Conservation (phyloP, 2,888 invertebrate genomes). For the Drosophila kanekoi region DNA sequence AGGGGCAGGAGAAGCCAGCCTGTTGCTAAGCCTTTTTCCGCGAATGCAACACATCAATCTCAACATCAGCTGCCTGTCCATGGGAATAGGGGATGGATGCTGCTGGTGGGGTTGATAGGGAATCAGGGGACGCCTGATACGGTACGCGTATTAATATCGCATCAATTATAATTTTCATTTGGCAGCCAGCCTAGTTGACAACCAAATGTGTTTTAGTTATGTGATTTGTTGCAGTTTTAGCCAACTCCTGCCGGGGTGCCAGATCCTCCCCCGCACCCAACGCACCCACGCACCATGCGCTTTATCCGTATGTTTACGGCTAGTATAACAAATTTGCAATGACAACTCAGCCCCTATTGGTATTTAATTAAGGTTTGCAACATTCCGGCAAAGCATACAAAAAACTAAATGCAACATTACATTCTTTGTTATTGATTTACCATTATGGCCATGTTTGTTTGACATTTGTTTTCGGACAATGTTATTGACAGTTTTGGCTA, state of each 20-base stretch:
- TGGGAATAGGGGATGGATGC: neutral
- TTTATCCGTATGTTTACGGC: neutral
- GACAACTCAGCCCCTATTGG: constrained; percentile 45
- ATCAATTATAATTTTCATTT: constrained; percentile 78
- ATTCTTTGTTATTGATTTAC: constrained; percentile 65
- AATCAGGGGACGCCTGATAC: constrained; percentile 13
- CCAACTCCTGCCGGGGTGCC: no score
- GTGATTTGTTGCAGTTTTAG: constrained; percentile 68
- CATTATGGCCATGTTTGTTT: constrained; percentile 59
- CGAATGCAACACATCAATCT: constrained; percentile 75
- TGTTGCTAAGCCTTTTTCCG: constrained; percentile 73
- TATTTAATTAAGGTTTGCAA: constrained; percentile 56
- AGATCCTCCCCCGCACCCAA: no score
- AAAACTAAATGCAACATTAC: constrained; percentile 11
- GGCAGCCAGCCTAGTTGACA: constrained; percentile 58
- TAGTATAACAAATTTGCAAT: constrained; percentile 47
- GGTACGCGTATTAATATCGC: constrained; percentile 74
- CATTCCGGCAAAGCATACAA: constrained; percentile 3
- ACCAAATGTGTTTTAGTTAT: constrained; percentile 63
- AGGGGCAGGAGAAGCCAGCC: constrained; percentile 7
- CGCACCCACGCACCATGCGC: no score
- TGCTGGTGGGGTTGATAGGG: neutral
- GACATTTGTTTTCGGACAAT: constrained; percentile 50
- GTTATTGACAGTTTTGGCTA: constrained; percentile 62
- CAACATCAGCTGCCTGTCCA: constrained; percentile 43